A percentile compares a stretch with the other conserved stretches of the same genome.
These are phyloP conservation scores for Phoxinus dragarum DNA, from an alignment of 2,797 vertebrate species.

Conservation along the genomic window DNA sequence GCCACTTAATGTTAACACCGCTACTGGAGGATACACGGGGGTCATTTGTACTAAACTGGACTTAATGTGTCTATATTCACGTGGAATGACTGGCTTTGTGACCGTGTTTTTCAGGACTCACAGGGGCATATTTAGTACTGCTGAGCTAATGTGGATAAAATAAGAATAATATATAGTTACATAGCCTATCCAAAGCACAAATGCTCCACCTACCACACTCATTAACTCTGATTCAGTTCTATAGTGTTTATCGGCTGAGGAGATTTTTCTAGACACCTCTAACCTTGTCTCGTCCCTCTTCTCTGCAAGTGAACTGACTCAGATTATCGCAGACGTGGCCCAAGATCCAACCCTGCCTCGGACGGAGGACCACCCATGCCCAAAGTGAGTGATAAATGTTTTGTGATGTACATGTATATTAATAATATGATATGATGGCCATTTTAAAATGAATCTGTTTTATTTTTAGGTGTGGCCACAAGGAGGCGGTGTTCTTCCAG, in stretches of 20 bases:
- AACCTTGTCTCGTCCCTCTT: not conserved
- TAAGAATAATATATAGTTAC: not conserved
- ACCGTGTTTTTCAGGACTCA: no score
- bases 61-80: no score
- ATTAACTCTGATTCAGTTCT: not conserved
- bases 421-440: not conserved
- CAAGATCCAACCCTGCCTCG: conserved; percentile 93
- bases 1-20: not conserved
- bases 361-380: conserved; percentile 93
- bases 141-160: not conserved
- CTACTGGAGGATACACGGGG: not conserved
- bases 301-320: conserved; percentile 86
- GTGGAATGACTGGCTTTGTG: no score
- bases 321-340: conserved; percentile 94
- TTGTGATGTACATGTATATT: not conserved
- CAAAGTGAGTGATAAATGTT: conserved; percentile 81
- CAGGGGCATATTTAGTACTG: no score
- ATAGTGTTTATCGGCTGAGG: not conserved
- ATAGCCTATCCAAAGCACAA: not conserved
- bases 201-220: not conserved
- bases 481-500: conserved; percentile 97
- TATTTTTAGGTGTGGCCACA: conserved; percentile 88
- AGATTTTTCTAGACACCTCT: not conserved
- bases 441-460: not conserved
- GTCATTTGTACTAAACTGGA: no score